phyloP scores from a whole-genome alignment of 2,888 invertebrate species.

The Rhaphigaster nebulosa region DNA sequence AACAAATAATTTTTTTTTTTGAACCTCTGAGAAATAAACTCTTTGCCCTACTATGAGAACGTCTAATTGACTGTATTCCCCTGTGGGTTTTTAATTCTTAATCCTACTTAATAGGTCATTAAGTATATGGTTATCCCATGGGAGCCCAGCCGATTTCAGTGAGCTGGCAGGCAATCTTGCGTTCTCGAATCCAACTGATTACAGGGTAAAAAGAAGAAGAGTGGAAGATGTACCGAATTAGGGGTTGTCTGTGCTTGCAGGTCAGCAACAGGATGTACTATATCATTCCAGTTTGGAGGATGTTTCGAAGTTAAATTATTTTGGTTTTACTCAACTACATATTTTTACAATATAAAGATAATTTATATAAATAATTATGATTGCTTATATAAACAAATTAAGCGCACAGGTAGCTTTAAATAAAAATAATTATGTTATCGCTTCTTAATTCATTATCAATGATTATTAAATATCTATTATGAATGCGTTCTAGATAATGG shows the following conservation, averaged over 20 bases:
- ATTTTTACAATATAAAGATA: neutral
- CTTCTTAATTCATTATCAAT: too few species aligned
- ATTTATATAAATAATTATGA: too few species aligned
- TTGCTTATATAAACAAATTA: too few species aligned
- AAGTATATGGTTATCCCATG: slow-evolving; percentile 8
- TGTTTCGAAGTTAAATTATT: neutral
- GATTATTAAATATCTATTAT: too few species aligned
- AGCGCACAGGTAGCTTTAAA: too few species aligned
- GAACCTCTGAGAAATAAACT: neutral
- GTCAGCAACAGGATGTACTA: neutral
- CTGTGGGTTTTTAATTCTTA: neutral
- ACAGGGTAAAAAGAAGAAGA: neutral
- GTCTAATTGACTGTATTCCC: neutral
- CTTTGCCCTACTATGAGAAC: neutral
- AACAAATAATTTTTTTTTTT: neutral
- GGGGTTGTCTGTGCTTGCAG: neutral
- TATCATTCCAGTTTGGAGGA: neutral
- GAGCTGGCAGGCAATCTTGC: neutral
- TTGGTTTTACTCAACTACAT: neutral
- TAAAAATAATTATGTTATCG: too few species aligned
- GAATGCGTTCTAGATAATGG: too few species aligned
- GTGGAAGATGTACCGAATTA: neutral
- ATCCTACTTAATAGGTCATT: neutral
- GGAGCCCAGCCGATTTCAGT: neutral
- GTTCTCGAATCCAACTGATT: neutral